These are phyloP conservation scores for Pseudococcus jackbeardsleyi DNA, from an alignment of 2,888 invertebrate species.

Conservation along the genomic window DNA sequence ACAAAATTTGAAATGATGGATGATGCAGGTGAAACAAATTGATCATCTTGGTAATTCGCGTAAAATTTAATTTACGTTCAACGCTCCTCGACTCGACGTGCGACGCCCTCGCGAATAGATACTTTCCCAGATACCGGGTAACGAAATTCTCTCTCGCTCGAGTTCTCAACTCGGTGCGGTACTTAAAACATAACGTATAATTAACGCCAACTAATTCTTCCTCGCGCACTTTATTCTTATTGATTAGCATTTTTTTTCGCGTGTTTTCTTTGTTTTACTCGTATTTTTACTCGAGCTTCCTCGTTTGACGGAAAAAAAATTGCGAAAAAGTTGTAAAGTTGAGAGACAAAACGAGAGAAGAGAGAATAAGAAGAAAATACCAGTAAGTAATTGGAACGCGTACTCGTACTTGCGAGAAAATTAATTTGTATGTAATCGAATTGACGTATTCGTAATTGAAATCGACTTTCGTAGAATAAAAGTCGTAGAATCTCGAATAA, in stretches of 20 bases:
- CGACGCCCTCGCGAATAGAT: neutral
- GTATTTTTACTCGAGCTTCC: neutral
- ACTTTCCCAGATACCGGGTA: neutral
- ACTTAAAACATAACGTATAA: conserved; percentile 18
- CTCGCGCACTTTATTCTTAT: neutral
- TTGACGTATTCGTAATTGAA: conserved; percentile 12
- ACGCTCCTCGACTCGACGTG: neutral
- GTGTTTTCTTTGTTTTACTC: neutral
- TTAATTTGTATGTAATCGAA: neutral
- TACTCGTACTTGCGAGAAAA: neutral
- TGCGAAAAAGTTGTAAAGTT: neutral
- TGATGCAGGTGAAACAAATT: conserved; percentile 51
- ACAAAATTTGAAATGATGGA: conserved; percentile 53
- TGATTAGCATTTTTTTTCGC: conserved; percentile 2
- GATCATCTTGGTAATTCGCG: conserved; percentile 54
- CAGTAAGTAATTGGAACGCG: neutral
- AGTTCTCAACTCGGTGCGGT: neutral
- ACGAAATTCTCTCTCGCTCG: neutral
- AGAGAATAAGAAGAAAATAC: neutral
- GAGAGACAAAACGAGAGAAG: neutral
- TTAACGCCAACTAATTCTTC: neutral
- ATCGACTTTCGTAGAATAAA: conserved; percentile 1
- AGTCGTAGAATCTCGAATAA: neutral
- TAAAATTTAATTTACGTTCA: conserved; percentile 44
- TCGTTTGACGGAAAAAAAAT: neutral